Conservation (phyloP, 53 echinoderm and acorn worm genomes). For the Temnopleurus reevesii region DNA sequence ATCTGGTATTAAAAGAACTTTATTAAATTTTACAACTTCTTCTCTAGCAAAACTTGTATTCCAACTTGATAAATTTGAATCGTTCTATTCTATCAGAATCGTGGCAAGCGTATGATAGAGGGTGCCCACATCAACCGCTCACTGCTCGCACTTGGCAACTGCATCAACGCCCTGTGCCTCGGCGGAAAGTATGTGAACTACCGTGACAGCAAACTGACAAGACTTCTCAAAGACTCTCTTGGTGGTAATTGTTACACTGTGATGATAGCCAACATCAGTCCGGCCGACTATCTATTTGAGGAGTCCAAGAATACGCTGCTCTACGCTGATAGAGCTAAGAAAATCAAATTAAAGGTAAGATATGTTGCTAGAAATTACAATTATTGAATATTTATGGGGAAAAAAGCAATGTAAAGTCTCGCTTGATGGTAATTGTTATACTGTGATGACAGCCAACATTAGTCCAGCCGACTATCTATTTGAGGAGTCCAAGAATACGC, state of each 20-base stretch:
- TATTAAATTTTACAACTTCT: no score
- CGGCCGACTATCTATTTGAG: slow-evolving; percentile 93
- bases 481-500: slow-evolving; percentile 95
- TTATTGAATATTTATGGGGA: no score
- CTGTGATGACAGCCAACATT: slow-evolving; percentile 97
- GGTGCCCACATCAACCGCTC: slow-evolving; percentile 99
- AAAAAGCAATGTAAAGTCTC: no score
- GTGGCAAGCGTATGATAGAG: slow-evolving; percentile 99
- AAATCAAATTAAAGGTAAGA: slow-evolving; percentile 95
- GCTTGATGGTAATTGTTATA: slow-evolving; percentile 93
- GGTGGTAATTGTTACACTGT: slow-evolving; percentile 97
- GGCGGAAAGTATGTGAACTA: slow-evolving; percentile 98
- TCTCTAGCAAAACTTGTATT: no score
- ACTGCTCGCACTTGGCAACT: slow-evolving; percentile 94
- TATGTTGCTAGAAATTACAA: no score
- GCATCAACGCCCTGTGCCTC: slow-evolving; percentile 96
- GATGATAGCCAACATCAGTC: slow-evolving; percentile 97
- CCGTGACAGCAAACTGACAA: slow-evolving; percentile 97
- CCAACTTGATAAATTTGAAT: no score
- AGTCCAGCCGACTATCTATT: slow-evolving; percentile 91
- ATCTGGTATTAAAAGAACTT: no score
- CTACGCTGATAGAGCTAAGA: slow-evolving; percentile 98
- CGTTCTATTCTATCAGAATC: slow-evolving; percentile 89
- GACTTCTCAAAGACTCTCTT: slow-evolving; percentile 91
- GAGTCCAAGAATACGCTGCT: slow-evolving; percentile 95